phyloP scores from a whole-genome alignment of 2,797 vertebrate species.

The Myotis vivesi region DNA sequence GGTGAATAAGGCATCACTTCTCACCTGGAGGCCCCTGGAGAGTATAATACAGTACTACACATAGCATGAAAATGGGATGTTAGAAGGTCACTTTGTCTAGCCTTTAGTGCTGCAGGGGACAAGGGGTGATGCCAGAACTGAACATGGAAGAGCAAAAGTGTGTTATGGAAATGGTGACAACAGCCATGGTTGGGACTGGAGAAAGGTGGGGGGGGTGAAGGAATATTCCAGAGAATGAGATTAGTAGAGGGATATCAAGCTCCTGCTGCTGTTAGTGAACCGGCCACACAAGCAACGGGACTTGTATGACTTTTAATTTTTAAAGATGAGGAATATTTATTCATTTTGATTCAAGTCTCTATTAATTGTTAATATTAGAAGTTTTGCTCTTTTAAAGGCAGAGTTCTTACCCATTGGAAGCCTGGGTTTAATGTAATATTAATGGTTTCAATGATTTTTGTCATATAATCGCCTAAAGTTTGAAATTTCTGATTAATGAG shows the following conservation, averaged over 20 bases:
- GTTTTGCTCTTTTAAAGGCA: background rate
- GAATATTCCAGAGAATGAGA: background rate
- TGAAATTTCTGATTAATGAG: background rate
- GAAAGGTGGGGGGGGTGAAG: background rate
- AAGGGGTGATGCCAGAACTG: background rate
- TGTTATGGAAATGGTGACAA: background rate
- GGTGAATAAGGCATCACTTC: background rate
- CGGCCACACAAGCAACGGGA: background rate
- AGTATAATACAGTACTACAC: background rate
- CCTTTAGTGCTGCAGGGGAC: background rate
- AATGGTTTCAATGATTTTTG: background rate
- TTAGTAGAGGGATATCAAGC: background rate
- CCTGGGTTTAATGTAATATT: background rate
- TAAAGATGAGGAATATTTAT: background rate
- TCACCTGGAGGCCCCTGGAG: background rate
- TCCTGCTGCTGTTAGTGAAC: background rate
- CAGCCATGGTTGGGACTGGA: background rate
- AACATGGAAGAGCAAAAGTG: background rate
- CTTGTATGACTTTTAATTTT: background rate
- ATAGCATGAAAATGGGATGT: background rate
- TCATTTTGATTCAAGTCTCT: background rate
- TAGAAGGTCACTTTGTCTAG: background rate
- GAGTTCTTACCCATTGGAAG: background rate
- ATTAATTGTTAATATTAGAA: background rate
- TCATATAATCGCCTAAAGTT: background rate